Evolutionary conservation across 2,113 vertebrate genomes (phyloP).

Genomic region (Axis porcinus): DNA sequence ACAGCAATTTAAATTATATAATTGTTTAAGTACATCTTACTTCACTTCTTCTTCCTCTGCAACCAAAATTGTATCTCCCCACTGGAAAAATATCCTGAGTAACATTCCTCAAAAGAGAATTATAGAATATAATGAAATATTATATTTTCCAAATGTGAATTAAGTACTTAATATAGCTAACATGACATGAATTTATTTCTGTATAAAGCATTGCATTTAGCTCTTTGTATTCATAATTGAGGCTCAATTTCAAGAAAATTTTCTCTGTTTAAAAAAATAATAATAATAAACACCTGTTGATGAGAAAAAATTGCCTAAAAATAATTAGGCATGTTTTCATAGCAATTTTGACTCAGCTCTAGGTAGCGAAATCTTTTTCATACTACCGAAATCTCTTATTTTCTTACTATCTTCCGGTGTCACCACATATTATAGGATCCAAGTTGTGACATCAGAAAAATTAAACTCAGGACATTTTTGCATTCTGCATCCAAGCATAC

Average conservation of each 20-base stretch:
- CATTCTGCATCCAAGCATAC: neutral
- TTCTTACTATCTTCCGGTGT: constrained; percentile 23
- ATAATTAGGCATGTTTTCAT: neutral
- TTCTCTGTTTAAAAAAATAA: neutral
- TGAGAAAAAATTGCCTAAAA: neutral
- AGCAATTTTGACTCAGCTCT: neutral
- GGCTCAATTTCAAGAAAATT: constrained; percentile 10
- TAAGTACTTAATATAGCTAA: neutral
- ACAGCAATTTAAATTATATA: neutral
- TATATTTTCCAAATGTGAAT: neutral
- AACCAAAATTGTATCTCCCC: constrained; percentile 1
- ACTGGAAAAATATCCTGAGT: neutral
- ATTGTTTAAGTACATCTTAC: neutral
- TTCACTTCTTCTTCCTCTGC: neutral
- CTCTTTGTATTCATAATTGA: neutral
- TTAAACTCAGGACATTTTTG: constrained; percentile 1
- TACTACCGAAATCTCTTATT: neutral
- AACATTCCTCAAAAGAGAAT: neutral
- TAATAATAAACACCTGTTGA: neutral
- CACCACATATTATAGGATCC: constrained; percentile 20
- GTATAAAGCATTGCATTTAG: neutral
- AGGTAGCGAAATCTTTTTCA: neutral
- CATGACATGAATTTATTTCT: neutral
- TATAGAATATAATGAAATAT: neutral
- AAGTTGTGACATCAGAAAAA: constrained; percentile 31